Evolutionary conservation across 1,140 invertebrate genomes (phyloP), one percentile per base, ranked within the genome.

Genomic region (Camponotus vicinus): DNA sequence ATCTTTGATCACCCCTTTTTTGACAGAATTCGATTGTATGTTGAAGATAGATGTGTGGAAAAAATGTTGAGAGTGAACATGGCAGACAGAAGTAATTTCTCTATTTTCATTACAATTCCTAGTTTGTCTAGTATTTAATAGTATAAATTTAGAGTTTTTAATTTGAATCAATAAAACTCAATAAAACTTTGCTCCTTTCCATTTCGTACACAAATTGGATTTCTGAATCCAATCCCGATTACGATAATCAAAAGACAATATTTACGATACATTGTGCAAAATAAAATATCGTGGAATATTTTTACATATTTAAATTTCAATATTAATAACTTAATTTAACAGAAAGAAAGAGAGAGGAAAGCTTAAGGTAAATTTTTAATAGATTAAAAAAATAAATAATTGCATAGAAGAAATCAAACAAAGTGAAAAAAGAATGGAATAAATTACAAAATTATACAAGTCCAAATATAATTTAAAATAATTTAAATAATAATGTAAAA

Each of bases 231-330:
- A 73, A 37, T 73, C n/a, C 34, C 52, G 8, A 0, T 59, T 40
- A 6, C 45, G 1, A 18, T 70, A 80, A 80, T 71, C 42, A 52
- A 71, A 80, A 80, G 37, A 37, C 70, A 70, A 80, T 80, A 80
- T 80, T 70, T 80, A 55, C 0, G 13, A 11, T 55, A 40, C 8
- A 32, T 49, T 27, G 15, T 11, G 13, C n/a, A 57, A 42, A 55
- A 18, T 3, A 7, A 0, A n/a, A 27, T 6, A 57, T 63, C 3
- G 15, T 52, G 27, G 9, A 18, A 37, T 34, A 32, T 52, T 21
- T 69, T 79, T 78, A 9, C 34, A 32, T 75, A 40, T 75, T 59
- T 6, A 61, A 37, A 57, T 75, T 34, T 42, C 37, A 75, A 75
- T 57, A 75, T 57, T 57, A n/a, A 75, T 21, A 57, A 57, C 21